Evolutionary conservation across 2,113 vertebrate genomes (phyloP).

Genomic region (Uropsilus gracilis): DNA sequence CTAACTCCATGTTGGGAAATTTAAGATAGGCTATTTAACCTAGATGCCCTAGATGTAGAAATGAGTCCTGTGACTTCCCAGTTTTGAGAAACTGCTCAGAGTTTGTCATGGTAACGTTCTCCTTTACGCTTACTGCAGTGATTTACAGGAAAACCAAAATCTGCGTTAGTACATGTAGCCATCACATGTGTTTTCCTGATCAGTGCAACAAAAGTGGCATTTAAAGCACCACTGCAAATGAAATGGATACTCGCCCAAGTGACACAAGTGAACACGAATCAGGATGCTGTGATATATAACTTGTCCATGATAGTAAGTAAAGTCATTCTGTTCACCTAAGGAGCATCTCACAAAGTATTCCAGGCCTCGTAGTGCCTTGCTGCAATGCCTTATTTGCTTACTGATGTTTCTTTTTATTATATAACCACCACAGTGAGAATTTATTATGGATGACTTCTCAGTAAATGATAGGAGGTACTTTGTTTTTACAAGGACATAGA

Average conservation of each 20-base stretch:
- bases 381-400: not conserved
- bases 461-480: not conserved
- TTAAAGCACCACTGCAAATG: not conserved
- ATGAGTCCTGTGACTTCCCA: not conserved
- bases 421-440: not conserved
- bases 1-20: not conserved
- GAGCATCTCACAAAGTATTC: not conserved
- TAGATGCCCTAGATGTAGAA: not conserved
- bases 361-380: too few relatives aligned
- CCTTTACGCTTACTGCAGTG: not conserved
- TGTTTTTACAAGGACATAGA: not conserved
- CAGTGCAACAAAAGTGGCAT: not conserved
- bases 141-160: not conserved
- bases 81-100: not conserved
- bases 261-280: not conserved
- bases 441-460: not conserved
- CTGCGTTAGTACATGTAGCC: not conserved
- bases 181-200: not conserved
- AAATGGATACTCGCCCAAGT: not conserved
- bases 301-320: not conserved
- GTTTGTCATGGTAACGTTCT: not conserved
- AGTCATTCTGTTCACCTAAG: not conserved
- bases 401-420: not conserved
- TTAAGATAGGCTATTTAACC: not conserved
- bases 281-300: not conserved